Base-by-base conservation (phyloP, 30 jellyfish, hydroid and myxozoan species). In the Pelagia noctiluca region DNA sequence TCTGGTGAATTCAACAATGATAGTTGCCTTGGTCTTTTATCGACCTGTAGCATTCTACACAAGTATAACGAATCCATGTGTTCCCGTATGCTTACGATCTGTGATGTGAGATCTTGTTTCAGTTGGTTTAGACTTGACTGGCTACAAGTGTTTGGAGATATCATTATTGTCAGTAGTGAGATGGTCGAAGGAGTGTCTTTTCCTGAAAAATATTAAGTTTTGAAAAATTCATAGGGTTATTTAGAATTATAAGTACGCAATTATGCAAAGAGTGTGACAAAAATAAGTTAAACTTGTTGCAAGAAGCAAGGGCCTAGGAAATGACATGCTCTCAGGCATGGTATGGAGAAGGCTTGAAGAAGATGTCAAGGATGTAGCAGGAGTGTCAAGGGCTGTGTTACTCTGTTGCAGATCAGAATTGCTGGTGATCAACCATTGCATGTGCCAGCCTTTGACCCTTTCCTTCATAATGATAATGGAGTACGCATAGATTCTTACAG, bases 31-130 rank as follows among this genome's bases (percentile, higher is more conserved):
- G 54, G 26, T 24, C 31, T 54, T 24, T 0, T 80, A 18, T 34
- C 11, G 1, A 64, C 90, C 8, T 47, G 37, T 65, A 80, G n/a
- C 31, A 80, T 47, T 36, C 50, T 65, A 34, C 52, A 48, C 77
- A 80, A 22, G 37, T 80, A 80, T 2, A 80, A 77, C 38, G 90
- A 80, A 80, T 80, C 90, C 34, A 80, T 65, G 53, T 80, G 75
- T 42, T 80, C 90, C 34, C 90, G 74, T 10, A 66, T 31, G 76
- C 62, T 34, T 3, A 80, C 34, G 1, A 80, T 28, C 60, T 80
- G 90, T 32, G 77, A 31, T 16, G 90, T 65, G 69, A 80, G 16
- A 8, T 33, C 79, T 18, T 31, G 21, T 35, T 69, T 69, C 38
- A 80, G 71, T 8, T n/a, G 28, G 28, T 37, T 50, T 19, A 53